These are phyloP conservation scores for Nannoperca australis DNA, from an alignment of 2,797 vertebrate species.

Conservation along the genomic window DNA sequence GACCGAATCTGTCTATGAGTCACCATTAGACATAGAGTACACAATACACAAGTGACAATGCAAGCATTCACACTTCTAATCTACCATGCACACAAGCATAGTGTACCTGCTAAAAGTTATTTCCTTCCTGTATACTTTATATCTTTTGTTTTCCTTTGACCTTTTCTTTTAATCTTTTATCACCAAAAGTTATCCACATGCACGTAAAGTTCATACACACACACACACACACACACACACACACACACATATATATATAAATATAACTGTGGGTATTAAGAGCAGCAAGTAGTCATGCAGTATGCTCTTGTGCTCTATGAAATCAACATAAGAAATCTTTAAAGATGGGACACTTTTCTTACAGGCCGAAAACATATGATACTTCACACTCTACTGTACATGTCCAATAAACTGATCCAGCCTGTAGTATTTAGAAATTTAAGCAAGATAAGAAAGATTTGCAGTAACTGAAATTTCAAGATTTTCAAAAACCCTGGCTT, in stretches of 20 bases:
- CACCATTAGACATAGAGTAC: conserved; percentile 11
- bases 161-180: background rate
- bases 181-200: background rate
- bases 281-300: background rate
- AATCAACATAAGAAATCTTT: conserved; percentile 5
- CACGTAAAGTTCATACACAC: background rate
- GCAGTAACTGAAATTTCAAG: background rate
- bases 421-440: background rate
- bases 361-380: background rate
- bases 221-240: background rate
- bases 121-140: background rate
- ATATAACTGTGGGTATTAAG: background rate
- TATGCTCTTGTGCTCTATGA: background rate
- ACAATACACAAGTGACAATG: conserved; percentile 9
- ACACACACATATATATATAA: background rate
- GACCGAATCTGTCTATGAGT: conserved; percentile 5
- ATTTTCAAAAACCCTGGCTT: background rate
- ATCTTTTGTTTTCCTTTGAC: background rate
- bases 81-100: background rate
- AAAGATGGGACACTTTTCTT: background rate
- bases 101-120: background rate
- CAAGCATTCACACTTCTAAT: conserved; percentile 12
- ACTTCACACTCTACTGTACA: background rate
- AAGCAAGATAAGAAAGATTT: background rate
- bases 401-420: background rate